Base-by-base conservation (phyloP, 2,888 invertebrate species). In the Stegana nigrithorax region DNA sequence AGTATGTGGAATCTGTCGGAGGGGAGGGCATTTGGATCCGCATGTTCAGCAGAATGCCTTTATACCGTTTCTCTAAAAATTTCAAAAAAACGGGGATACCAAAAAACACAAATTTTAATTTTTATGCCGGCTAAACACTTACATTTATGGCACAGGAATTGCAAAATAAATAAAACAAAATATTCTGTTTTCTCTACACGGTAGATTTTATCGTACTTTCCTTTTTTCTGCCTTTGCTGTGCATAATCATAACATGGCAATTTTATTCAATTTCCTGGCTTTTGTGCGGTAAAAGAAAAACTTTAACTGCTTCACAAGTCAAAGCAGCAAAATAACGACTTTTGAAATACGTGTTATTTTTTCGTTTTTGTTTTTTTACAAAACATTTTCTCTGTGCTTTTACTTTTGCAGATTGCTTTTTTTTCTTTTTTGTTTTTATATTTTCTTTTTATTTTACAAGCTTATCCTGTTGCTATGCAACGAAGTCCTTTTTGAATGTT, bases 241-340 rank as follows among this genome's bases (percentile, higher is more conserved):
- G 14, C 51, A 73, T 71, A 75, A 73, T 69, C 73, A 73, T 73
- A 75, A 73, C 73, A 75, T 73, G 72, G 73, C 72, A 73, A 75
- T 73, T 73, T 75, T 71, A 73, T 75, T 73, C 75, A 73, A 73
- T 73, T 75, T 73, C 75, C 72, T 73, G 72, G 29, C 71, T 66
- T 73, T 73, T 75, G 75, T 75, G 47, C 66, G 66, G 68, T 68
- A 66, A 62, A 44, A 50, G 63, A 42, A 17, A 8, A 26, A 26
- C 44, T 58, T 36, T 58, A 61, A 59, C 25, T 56, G 65, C 56
- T 57, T 53, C 56, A 26, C 19, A 25, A 67, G 44, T 60, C 60
- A 53, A 39, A 58, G 32, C 32, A 21, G n/a, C 51, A 27, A 51
- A 55, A 32, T 47, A 47, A 47, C 47, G 47, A 47, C 47, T 47